Conservation (phyloP, 2,888 invertebrate genomes). For the Amphipoea oculea region DNA sequence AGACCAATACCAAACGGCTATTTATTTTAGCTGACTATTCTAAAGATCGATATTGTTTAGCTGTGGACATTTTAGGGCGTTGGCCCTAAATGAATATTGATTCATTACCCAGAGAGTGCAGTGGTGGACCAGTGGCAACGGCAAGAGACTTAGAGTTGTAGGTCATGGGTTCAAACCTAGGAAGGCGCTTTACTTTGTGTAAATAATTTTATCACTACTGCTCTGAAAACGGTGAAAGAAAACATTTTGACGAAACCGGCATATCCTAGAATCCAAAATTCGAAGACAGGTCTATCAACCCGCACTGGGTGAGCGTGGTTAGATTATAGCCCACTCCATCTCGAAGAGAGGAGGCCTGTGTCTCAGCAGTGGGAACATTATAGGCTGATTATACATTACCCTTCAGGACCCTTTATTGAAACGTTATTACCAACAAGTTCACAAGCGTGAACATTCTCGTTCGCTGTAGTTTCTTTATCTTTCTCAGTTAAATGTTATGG, state of each 20-base stretch:
- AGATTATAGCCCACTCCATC: neutral
- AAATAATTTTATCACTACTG: neutral
- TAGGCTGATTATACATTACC: neutral
- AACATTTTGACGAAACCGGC: too few relatives aligned
- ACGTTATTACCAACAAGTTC: slow-evolving; percentile 28
- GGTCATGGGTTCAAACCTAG: neutral
- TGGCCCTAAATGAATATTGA: too few relatives aligned
- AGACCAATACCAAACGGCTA: neutral
- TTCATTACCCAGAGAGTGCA: neutral
- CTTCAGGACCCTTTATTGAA: slow-evolving; percentile 30
- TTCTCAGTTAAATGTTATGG: slow-evolving; percentile 38
- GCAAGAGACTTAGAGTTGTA: neutral
- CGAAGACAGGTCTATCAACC: neutral
- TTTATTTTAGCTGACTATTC: too few relatives aligned
- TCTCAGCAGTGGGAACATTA: neutral
- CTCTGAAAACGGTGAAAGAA: too few relatives aligned
- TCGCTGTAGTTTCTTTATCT: slow-evolving; percentile 40
- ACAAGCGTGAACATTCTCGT: slow-evolving; percentile 33
- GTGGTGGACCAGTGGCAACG: neutral
- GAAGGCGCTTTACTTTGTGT: neutral
- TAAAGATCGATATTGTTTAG: too few relatives aligned
- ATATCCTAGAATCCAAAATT: neutral
- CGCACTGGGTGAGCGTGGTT: neutral
- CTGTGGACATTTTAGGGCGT: too few relatives aligned
- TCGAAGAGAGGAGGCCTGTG: neutral